Base-by-base conservation (phyloP, 2,888 invertebrate species). In the Branchipolynoe longqiensis region DNA sequence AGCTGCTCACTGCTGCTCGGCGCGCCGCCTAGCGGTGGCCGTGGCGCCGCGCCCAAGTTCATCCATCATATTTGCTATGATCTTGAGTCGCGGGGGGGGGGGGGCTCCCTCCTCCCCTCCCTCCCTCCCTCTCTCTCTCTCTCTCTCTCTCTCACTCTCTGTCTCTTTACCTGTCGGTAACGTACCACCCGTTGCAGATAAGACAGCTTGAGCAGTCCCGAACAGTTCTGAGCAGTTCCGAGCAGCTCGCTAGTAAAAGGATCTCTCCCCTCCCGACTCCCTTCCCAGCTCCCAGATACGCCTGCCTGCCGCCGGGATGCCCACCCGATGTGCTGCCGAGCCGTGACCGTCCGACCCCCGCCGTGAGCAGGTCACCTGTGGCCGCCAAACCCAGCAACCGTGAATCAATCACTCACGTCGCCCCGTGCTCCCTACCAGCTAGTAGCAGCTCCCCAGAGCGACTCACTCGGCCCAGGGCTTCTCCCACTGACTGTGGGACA, bases 61-160 rank as follows among this genome's bases (percentile, higher is more conserved):
- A 69, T 69, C 69, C 69, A 69, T 69, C 69, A 69, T 69, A 33
- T 69, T 69, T 69, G 69, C 69, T 69, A 69, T 69, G 69, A 69
- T 69, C 36, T 38, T 69, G 69, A 69, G 69, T 69, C 69, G 38
- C 69, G 38, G 69, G n/a, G n/a, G n/a, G n/a, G n/a, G n/a, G n/a
- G n/a, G n/a, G n/a, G n/a, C n/a, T n/a, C n/a, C n/a, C n/a, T n/a
- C n/a, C n/a, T n/a, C n/a, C n/a, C n/a, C n/a, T n/a, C n/a, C n/a
- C n/a, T n/a, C n/a, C n/a, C n/a, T n/a, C n/a, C n/a, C n/a, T n/a
- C n/a, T n/a, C n/a, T n/a, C n/a, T n/a, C n/a, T n/a, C n/a, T n/a
- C n/a, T n/a, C n/a, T n/a, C n/a, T n/a, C n/a, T n/a, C n/a, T n/a
- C n/a, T n/a, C n/a, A n/a, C n/a, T n/a, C n/a, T n/a, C n/a, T n/a